Conservation (phyloP, 2,888 invertebrate genomes). For the Phalera bucephala region DNA sequence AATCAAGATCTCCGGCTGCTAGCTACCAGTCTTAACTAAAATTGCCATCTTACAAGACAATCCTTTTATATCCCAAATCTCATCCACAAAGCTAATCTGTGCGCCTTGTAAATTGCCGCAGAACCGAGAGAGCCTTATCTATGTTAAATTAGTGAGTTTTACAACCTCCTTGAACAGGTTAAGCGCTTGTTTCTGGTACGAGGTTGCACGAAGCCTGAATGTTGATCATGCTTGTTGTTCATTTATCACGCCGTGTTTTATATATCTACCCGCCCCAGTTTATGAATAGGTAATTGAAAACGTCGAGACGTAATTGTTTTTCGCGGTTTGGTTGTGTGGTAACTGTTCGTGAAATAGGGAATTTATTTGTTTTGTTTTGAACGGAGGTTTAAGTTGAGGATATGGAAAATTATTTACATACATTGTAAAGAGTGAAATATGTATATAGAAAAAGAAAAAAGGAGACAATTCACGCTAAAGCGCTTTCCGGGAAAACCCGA, state of each 20-base stretch:
- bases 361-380: too few relatives aligned
- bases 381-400: too few relatives aligned
- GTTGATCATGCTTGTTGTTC: conserved; percentile 19
- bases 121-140: conserved; percentile 43
- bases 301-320: background rate
- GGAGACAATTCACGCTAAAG: too few relatives aligned
- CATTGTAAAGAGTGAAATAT: too few relatives aligned
- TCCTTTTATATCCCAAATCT: conserved; percentile 29
- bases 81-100: conserved; percentile 36
- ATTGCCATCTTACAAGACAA: conserved; percentile 25
- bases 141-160: conserved; percentile 49
- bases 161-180: conserved; percentile 30
- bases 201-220: conserved; percentile 17
- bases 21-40: conserved; percentile 10
- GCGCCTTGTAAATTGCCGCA: conserved; percentile 38
- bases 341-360: too few relatives aligned
- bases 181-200: conserved; percentile 30
- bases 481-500: too few relatives aligned
- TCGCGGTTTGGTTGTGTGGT: background rate
- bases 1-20: conserved; percentile 17
- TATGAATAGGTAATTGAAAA: conserved; percentile 3
- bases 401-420: too few relatives aligned
- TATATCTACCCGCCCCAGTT: background rate
- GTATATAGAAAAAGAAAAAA: too few relatives aligned
- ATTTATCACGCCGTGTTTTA: conserved; percentile 21